Evolutionary conservation across 2,113 vertebrate species (phyloP).

Genomic region (Brachyhypopomus gauderio): DNA sequence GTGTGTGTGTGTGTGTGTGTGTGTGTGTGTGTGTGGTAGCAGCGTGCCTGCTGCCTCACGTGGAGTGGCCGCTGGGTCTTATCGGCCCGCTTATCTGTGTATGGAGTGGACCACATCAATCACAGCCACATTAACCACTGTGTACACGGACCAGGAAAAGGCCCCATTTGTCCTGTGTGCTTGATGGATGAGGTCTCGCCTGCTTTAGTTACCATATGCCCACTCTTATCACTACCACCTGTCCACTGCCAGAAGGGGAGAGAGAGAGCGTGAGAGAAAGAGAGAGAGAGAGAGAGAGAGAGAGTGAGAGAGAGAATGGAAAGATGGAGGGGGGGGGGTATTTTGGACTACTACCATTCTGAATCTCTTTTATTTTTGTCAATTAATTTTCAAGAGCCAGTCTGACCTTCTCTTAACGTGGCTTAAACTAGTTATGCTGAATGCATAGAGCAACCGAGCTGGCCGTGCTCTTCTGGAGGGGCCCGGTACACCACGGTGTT

Average conservation of each 20-base stretch:
- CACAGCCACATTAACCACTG: not conserved
- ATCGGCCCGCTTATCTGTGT: not conserved
- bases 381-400: not conserved
- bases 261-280: slow-evolving; percentile 2
- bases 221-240: slow-evolving; percentile 41
- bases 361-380: not conserved
- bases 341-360: not conserved
- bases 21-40: no score
- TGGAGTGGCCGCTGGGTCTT: not conserved
- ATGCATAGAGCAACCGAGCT: not conserved
- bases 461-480: slow-evolving; percentile 1
- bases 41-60: not conserved
- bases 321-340: not conserved
- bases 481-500: not conserved
- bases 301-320: not conserved
- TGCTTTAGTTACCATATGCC: slow-evolving; percentile 42
- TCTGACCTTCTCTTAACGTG: not conserved
- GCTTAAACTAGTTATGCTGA: not conserved
- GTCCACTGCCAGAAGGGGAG: slow-evolving; percentile 18
- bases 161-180: slow-evolving; percentile 22
- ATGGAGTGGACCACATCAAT: not conserved
- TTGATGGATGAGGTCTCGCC: slow-evolving; percentile 41
- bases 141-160: not conserved
- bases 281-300: not conserved
- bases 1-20: no score